phyloP scores from a whole-genome alignment of 1,140 invertebrate genomes.

The Octopus bimaculoides region DNA sequence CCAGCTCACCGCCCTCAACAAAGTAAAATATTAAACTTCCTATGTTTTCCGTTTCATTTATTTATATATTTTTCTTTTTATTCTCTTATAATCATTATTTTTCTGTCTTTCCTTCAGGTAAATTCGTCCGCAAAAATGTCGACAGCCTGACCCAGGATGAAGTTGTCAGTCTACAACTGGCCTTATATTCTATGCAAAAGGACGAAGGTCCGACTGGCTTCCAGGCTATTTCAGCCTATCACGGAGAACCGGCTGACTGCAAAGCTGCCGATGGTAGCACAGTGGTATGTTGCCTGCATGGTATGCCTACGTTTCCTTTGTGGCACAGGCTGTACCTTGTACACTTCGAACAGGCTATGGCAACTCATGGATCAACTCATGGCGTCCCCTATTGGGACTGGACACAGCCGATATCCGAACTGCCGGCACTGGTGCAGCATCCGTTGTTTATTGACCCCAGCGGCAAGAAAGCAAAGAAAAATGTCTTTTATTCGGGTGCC shows the following conservation, averaged over 20 bases:
- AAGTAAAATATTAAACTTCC: no score
- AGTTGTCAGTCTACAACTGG: slow-evolving; percentile 18
- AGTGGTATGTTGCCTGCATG: slow-evolving; percentile 29
- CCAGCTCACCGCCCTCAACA: no score
- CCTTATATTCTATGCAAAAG: slow-evolving; percentile 19
- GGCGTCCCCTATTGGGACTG: slow-evolving; percentile 15
- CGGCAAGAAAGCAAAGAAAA: slow-evolving; percentile 18
- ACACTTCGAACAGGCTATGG: slow-evolving; percentile 19
- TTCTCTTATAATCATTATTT: no score
- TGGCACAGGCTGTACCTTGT: slow-evolving; percentile 30
- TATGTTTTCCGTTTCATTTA: no score
- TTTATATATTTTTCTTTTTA: no score
- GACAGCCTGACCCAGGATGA: slow-evolving; percentile 16
- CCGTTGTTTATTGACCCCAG: slow-evolving; percentile 19
- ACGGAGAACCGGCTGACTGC: slow-evolving; percentile 30
- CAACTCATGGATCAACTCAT: slow-evolving; percentile 13
- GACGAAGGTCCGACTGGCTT: slow-evolving; percentile 20
- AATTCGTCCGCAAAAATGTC: slow-evolving; percentile 23
- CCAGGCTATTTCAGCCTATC: slow-evolving; percentile 25
- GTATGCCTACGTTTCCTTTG: slow-evolving; percentile 31
- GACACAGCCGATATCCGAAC: slow-evolving; percentile 1
- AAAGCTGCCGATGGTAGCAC: not conserved
- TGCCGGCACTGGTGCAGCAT: slow-evolving; percentile 13
- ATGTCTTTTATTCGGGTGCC: slow-evolving; percentile 23
- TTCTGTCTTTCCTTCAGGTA: not conserved